Conservation (phyloP, 2,888 invertebrate species). For the Calliphora vomitoria region DNA sequence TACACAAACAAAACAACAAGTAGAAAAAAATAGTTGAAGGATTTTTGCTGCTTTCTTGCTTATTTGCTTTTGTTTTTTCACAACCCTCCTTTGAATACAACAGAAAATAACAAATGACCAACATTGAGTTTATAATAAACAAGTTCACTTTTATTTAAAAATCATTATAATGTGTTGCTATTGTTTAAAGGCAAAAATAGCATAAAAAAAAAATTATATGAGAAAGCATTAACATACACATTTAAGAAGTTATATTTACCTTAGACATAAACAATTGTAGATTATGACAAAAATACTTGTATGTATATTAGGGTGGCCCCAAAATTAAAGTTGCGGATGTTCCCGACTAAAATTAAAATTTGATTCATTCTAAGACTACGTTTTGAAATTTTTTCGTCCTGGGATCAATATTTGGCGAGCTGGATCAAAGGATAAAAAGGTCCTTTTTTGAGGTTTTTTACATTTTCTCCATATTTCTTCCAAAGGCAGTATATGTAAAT, state of each 20-base stretch:
- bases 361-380: too few relatives aligned
- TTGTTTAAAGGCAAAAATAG: neutral
- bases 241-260: slow-evolving; percentile 17
- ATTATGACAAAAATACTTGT: slow-evolving; percentile 11
- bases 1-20: neutral
- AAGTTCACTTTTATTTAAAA: slow-evolving; percentile 43
- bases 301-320: too few relatives aligned
- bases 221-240: too few relatives aligned
- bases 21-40: slow-evolving; percentile 1
- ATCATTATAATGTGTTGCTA: slow-evolving; percentile 1
- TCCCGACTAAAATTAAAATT: too few relatives aligned
- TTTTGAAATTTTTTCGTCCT: too few relatives aligned
- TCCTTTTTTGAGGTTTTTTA: too few relatives aligned
- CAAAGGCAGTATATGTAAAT: too few relatives aligned
- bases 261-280: neutral
- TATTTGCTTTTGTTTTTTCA: neutral
- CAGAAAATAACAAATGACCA: slow-evolving; percentile 34
- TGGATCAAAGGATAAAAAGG: too few relatives aligned
- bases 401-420: too few relatives aligned
- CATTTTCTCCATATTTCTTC: too few relatives aligned
- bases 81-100: neutral
- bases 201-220: neutral
- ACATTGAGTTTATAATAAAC: slow-evolving; percentile 41
- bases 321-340: too few relatives aligned
- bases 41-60: neutral